These are phyloP conservation scores for Centropyge bicolor DNA, from an alignment of 2,797 vertebrate genomes.

Conservation along the genomic window DNA sequence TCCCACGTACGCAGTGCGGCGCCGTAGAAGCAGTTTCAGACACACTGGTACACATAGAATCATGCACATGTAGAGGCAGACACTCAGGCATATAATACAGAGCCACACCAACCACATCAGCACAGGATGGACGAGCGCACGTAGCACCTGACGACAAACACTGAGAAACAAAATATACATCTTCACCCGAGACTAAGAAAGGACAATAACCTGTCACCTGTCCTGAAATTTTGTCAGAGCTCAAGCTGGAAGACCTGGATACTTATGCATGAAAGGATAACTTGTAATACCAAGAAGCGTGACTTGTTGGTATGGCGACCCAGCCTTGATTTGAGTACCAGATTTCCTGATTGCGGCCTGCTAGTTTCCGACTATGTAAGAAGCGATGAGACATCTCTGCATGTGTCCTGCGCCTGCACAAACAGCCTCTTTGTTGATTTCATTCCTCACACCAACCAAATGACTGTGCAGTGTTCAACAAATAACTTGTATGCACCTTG, in stretches of 20 bases:
- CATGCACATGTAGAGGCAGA: constrained; percentile 71
- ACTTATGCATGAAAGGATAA: constrained; percentile 84
- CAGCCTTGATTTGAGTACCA: constrained; percentile 82
- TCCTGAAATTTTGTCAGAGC: constrained; percentile 33
- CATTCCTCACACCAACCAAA: constrained; percentile 36
- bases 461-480: constrained; percentile 40
- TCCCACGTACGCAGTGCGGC: constrained; percentile 53
- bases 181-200: constrained; percentile 49
- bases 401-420: constrained; percentile 63
- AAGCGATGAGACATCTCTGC: constrained; percentile 58
- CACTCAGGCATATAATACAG: constrained; percentile 59
- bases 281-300: constrained; percentile 38
- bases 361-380: constrained; percentile 37
- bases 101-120: constrained; percentile 50
- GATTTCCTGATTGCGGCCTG: constrained; percentile 39
- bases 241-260: constrained; percentile 51
- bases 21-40: constrained; percentile 64
- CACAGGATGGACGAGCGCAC: constrained; percentile 52
- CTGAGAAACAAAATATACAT: constrained; percentile 30
- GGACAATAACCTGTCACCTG: constrained; percentile 22
- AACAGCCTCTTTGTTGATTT: constrained; percentile 38
- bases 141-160: constrained; percentile 49
- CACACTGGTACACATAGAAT: constrained; percentile 72
- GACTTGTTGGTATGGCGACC: constrained; percentile 42
- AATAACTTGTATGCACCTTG: constrained; percentile 66